Base-by-base conservation (phyloP, 1,140 invertebrate genomes). In the Monomorium pharaonis region DNA sequence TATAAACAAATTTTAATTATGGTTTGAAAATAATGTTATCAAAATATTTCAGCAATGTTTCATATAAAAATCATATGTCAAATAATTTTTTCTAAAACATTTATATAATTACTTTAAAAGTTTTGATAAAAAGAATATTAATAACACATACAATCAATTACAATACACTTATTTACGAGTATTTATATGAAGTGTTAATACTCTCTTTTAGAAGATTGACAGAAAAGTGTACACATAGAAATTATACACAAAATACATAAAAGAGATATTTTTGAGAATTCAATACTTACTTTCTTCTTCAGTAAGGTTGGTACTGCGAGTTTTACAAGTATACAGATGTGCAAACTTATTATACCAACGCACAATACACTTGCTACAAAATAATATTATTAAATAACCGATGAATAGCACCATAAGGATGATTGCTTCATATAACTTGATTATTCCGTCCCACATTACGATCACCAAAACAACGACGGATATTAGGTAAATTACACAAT, bases 401-500 rank as follows among this genome's bases (percentile, higher is more conserved):
- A 97, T 92, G 86, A 98, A 97, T 2, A 97, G 94, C 3, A 97
- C 93, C 49, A 98, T 96, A 37, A 98, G 95, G 0, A 97, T 94
- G 58, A 96, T 90, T 0, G 97, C 96, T 92, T 98, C 98, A 88
- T 97, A 97, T 97, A 98, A 98, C 60, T 96, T 96, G 5, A 99
- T 96, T 65, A 95, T 91, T 47, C 97, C 97, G 92, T 99, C 98
- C 96, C 97, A 97, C 74, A 98, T 97, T 27, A 99, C 96, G 0
- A 96, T 89, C 1, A 98, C 96, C 51, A 99, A 93, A 4, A 97
- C 95, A 3, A 96, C 94, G 0, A 99, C 97, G 27, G 98, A 97
- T 9, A 98, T 92, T 9, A 97, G 96, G 91, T 99, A 99, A 77
- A 98, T 97, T 12, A 97, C 91, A 80, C 97, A 97, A 92, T 99